These are phyloP conservation scores for Geophilus truncorum DNA, from an alignment of 2,888 invertebrate species.

Conservation along the genomic window DNA sequence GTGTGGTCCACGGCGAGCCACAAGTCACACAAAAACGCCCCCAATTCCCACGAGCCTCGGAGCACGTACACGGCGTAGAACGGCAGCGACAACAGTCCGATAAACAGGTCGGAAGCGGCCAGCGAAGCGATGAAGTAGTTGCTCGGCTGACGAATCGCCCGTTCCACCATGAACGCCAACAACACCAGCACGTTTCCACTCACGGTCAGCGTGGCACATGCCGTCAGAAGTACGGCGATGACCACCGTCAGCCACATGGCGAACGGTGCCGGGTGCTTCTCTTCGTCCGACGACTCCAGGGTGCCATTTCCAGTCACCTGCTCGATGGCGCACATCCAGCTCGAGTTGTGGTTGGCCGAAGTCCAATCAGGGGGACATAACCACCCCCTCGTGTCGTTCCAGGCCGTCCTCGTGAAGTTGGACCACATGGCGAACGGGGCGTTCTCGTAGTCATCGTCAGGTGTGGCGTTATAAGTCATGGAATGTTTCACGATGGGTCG, in stretches of 20 bases:
- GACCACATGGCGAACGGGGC: neutral
- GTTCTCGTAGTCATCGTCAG: neutral
- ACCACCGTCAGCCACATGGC: slow-evolving; percentile 82
- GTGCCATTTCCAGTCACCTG: neutral
- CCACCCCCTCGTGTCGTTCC: neutral
- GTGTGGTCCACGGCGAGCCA: slow-evolving; percentile 99
- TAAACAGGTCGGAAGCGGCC: slow-evolving; percentile 93
- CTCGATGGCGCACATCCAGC: neutral
- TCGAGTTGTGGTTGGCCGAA: neutral
- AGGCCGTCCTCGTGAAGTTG: neutral
- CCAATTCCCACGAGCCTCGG: slow-evolving; percentile 94
- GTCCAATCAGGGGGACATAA: neutral
- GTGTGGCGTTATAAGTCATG: neutral
- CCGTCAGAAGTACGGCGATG: slow-evolving; percentile 77
- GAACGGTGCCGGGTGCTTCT: slow-evolving; percentile 64
- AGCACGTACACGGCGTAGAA: slow-evolving; percentile 97
- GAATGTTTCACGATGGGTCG: slow-evolving; percentile 11
- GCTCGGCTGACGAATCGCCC: slow-evolving; percentile 90
- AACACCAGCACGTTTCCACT: slow-evolving; percentile 94
- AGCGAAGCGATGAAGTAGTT: slow-evolving; percentile 99
- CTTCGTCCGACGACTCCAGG: neutral
- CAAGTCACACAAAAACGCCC: slow-evolving; percentile 90
- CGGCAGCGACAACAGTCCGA: slow-evolving; percentile 97
- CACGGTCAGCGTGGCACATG: slow-evolving; percentile 87
- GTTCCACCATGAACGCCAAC: slow-evolving; percentile 88